Base-by-base conservation (phyloP, 2,888 invertebrate genomes). In the Drosophila melanosoma region DNA sequence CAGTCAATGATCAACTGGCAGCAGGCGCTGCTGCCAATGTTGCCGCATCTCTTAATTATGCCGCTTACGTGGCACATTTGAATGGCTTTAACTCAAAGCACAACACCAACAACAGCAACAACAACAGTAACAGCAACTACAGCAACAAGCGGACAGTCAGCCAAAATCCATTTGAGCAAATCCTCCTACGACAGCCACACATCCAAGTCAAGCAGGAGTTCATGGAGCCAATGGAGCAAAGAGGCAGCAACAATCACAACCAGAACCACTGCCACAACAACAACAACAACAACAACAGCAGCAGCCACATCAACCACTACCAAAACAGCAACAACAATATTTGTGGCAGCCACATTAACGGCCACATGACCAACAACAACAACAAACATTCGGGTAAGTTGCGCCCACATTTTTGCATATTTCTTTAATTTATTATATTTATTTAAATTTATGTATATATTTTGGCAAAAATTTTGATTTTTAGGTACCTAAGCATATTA, bases 131-230 rank as follows among this genome's bases (percentile, higher is more conserved):
- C 73, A 52, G 59, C 60, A 51, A 11, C 60, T 20, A n/a, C 60
- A 58, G 23, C 72, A 53, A 65, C 64, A 70, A 35, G 20, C 70
- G 45, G n/a, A n/a, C 40, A 54, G 62, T 61, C 32, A 48, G 49
- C n/a, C 59, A 70, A 51, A 59, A 54, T 35, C 68, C 57, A n/a
- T 79, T 71, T 49, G 86, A 82, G 65, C 72, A 65, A 42, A 38
- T 70, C 36, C 69, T 82, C 51, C 65, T 79, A 54, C 82, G 87
- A 38, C 70, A 76, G 68, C 89, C 90, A 8, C 87, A 88, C 38
- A 90, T 90, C 17, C 89, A 91, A 66, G 85, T 91, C 49, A 91
- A 91, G 74, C 90, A 90, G 79, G 90, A 91, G 72, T 90, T 89
- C 57, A 84, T 85, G 79, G 87, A 88, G 73, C 76, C 78, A 11